Conservation (phyloP, 1,140 invertebrate genomes). For the Drosophila aff. region DNA sequence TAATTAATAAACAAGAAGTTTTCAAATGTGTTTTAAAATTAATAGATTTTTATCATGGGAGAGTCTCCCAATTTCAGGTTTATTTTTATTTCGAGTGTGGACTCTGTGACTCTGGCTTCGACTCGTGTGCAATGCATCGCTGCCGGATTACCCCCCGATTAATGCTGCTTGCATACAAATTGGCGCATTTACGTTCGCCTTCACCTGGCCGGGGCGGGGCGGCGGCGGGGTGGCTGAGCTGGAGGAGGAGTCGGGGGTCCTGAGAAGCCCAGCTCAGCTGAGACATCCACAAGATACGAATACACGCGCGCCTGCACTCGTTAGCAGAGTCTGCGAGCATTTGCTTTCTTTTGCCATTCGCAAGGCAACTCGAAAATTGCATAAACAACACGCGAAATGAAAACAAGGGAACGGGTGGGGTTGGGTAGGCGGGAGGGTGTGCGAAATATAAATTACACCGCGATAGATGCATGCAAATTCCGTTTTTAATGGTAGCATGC, state of each 20-base stretch:
- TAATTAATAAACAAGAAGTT: no score
- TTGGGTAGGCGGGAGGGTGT: neutral
- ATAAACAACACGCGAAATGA: conserved; percentile 75
- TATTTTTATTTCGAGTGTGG: neutral
- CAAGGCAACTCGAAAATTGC: conserved; percentile 58
- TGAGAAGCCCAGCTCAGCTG: conserved; percentile 55
- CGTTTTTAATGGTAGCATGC: conserved; percentile 51
- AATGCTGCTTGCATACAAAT: conserved; percentile 82
- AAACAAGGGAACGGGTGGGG: conserved; percentile 21
- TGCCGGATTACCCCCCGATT: conserved; percentile 78
- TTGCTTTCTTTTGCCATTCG: conserved; percentile 56
- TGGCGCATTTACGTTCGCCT: conserved; percentile 70
- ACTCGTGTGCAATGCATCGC: conserved; percentile 62
- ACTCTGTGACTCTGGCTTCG: conserved; percentile 9
- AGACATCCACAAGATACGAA: conserved; percentile 67
- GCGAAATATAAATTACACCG: conserved; percentile 75
- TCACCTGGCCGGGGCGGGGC: conserved; percentile 5
- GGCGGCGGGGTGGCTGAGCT: neutral
- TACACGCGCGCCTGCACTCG: conserved; percentile 68
- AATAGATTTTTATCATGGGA: neutral
- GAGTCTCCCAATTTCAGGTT: no score
- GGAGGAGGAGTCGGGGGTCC: conserved; percentile 1
- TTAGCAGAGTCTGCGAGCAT: conserved; percentile 54
- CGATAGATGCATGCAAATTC: conserved; percentile 70
- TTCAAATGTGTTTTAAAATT: neutral